These are phyloP conservation scores for Lycocorax pyrrhopterus DNA, from an alignment of 2,113 vertebrate species.

Conservation along the genomic window DNA sequence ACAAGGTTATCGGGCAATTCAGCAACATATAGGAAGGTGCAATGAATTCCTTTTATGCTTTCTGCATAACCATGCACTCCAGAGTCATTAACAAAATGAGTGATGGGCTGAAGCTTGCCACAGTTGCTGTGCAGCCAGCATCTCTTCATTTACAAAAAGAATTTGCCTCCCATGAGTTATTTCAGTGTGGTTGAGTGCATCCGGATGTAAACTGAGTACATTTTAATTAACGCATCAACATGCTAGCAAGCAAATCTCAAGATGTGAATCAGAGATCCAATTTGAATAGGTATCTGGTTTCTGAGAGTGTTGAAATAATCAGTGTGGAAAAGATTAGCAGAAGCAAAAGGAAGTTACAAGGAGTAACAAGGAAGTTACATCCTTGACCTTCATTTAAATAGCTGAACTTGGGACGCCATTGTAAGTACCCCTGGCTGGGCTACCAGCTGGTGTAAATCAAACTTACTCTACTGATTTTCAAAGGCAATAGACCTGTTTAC, in stretches of 20 bases:
- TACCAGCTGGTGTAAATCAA: neutral
- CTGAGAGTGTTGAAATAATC: neutral
- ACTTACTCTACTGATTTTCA: neutral
- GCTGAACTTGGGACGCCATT: neutral
- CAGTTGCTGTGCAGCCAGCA: neutral
- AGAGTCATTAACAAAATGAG: neutral
- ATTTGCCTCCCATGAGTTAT: neutral
- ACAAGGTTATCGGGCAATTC: neutral
- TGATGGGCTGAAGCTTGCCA: neutral
- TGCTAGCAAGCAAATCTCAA: neutral
- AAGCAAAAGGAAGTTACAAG: neutral
- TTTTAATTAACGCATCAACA: neutral
- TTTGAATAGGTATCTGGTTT: neutral
- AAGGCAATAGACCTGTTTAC: neutral
- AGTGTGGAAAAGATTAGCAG: neutral
- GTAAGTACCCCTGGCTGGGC: neutral
- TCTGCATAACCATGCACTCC: neutral
- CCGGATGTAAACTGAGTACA: neutral
- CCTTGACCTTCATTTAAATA: neutral
- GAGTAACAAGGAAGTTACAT: neutral
- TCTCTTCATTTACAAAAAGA: slow-evolving; percentile 1
- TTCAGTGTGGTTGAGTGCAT: neutral
- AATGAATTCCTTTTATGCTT: neutral
- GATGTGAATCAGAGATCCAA: neutral
- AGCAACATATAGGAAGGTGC: neutral